Evolutionary conservation across 1,140 invertebrate genomes (phyloP).

Genomic region (Brachionus paranguensis): DNA sequence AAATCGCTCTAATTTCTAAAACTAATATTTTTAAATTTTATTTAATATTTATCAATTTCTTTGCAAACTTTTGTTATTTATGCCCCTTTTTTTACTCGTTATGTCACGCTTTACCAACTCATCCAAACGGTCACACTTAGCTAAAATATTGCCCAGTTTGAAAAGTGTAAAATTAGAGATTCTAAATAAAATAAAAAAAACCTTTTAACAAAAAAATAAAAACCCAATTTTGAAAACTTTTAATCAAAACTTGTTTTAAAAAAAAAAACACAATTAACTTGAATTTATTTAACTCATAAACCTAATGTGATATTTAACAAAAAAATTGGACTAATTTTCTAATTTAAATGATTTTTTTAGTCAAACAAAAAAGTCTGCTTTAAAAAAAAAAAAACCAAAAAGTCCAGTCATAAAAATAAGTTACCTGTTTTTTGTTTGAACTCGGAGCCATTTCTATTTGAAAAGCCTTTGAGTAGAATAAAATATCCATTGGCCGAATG

Average conservation of each 20-base stretch:
- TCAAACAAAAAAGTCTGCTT: background rate
- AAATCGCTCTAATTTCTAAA: background rate
- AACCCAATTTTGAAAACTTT: background rate
- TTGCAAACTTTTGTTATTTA: background rate
- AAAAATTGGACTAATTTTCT: background rate
- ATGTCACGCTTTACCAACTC: background rate
- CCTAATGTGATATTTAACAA: background rate
- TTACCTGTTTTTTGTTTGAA: background rate
- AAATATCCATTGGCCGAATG: conserved; percentile 17
- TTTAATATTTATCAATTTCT: background rate
- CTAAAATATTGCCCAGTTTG: background rate
- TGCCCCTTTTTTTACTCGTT: background rate
- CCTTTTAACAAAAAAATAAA: background rate
- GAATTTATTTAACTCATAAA: background rate
- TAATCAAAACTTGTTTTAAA: background rate
- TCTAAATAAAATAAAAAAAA: background rate
- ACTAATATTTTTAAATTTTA: background rate
- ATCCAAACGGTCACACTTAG: background rate
- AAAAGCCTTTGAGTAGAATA: conserved; percentile 17
- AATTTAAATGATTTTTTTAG: background rate
- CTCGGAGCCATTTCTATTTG: background rate
- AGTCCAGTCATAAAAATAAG: background rate
- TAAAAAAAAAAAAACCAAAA: background rate
- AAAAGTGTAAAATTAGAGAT: background rate
- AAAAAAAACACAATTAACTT: background rate